phyloP scores from a whole-genome alignment of 2,797 vertebrate genomes.

The Trachurus trachurus region DNA sequence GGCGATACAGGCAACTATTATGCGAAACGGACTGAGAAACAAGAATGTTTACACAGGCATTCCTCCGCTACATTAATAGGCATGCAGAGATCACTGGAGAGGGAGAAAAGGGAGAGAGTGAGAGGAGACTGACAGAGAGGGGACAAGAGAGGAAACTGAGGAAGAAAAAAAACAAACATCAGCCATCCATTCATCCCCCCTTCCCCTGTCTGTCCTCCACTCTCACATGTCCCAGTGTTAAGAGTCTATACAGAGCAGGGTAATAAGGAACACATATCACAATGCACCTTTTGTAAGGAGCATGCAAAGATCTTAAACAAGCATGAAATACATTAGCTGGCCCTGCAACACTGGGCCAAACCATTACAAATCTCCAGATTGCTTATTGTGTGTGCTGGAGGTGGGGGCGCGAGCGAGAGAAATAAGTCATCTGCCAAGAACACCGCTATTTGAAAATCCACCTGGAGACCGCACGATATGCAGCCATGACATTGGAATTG shows the following conservation, averaged over 20 bases:
- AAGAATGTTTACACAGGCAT: constrained; percentile 99
- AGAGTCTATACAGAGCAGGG: constrained; percentile 71
- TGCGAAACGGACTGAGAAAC: constrained; percentile 92
- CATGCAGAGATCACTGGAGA: constrained; percentile 80
- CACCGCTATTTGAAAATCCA: constrained; percentile 74
- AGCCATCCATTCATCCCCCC: constrained; percentile 60
- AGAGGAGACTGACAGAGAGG: constrained; percentile 63
- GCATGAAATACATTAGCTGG: constrained; percentile 84
- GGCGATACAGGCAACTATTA: constrained; percentile 95
- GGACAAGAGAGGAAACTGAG: constrained; percentile 39
- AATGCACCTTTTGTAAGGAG: constrained; percentile 81
- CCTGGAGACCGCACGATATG: constrained; percentile 65
- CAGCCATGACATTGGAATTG: constrained; percentile 76
- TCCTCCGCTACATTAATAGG: constrained; percentile 94
- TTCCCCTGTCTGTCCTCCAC: constrained; percentile 43
- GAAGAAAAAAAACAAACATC: constrained; percentile 59
- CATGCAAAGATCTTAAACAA: constrained; percentile 86
- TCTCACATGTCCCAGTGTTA: constrained; percentile 70
- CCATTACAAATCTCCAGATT: constrained; percentile 83
- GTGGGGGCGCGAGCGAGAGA: constrained; percentile 3
- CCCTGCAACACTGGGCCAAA: constrained; percentile 67
- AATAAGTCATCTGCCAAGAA: constrained; percentile 69
- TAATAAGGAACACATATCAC: constrained; percentile 83
- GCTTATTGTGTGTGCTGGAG: constrained; percentile 58
- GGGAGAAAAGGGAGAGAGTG: constrained; percentile 58